Conservation (phyloP, 2,113 vertebrate species). For the Lanius collurio region DNA sequence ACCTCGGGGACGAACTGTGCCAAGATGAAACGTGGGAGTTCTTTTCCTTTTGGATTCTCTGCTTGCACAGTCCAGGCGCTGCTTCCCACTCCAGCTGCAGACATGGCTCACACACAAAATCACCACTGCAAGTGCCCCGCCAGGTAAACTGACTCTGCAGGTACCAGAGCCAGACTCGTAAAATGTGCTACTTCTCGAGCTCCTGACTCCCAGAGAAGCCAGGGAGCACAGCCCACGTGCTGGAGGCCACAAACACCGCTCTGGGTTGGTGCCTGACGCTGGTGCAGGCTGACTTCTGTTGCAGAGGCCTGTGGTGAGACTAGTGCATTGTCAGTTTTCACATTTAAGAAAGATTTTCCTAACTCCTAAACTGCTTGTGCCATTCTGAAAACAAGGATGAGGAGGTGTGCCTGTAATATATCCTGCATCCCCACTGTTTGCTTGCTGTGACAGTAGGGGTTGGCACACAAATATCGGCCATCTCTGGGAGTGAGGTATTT, state of each 20-base stretch:
- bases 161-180: background rate
- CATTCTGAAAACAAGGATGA: background rate
- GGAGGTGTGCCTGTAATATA: background rate
- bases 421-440: background rate
- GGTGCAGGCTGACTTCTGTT: background rate
- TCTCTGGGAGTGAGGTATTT: background rate
- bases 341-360: background rate
- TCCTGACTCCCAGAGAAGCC: background rate
- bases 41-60: background rate
- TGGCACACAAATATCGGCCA: background rate
- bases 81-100: background rate
- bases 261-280: background rate
- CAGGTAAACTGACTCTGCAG: background rate
- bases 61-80: fast-evolving
- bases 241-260: background rate
- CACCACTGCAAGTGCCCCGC: background rate
- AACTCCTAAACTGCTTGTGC: background rate
- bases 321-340: background rate
- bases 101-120: background rate
- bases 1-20: background rate
- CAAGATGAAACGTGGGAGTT: background rate
- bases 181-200: background rate
- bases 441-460: background rate
- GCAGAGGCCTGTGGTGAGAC: background rate
- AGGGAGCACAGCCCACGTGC: background rate